A percentile compares a stretch with the other conserved stretches of the same genome.
Evolutionary conservation across 1,140 invertebrate genomes (phyloP).

Genomic region (Sinonovacula constricta): DNA sequence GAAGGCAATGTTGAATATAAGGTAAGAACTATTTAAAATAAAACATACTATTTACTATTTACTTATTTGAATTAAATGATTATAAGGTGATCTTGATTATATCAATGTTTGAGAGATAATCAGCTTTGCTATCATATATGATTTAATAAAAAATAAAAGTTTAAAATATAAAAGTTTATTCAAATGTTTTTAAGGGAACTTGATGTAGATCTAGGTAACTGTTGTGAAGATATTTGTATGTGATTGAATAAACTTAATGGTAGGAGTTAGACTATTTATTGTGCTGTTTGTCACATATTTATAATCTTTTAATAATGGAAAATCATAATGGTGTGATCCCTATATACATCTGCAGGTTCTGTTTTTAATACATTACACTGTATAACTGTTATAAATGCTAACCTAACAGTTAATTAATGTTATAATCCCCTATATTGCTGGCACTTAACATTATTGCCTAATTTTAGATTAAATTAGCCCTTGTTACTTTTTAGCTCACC

Average conservation of each 20-base stretch:
- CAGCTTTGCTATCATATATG: not conserved
- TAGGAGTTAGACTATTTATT: not conserved
- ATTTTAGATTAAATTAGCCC: too few species aligned
- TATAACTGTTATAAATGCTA: too few species aligned
- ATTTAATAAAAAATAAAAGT: not conserved
- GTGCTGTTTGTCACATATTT: not conserved
- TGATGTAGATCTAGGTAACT: not conserved
- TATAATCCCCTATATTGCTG: too few species aligned
- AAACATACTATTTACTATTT: too few species aligned
- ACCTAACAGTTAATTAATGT: too few species aligned
- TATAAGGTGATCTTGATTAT: conserved; percentile 9
- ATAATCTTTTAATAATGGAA: not conserved
- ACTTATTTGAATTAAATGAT: conserved; percentile 2
- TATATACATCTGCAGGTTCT: not conserved
- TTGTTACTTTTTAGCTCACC: too few species aligned
- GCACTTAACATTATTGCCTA: too few species aligned
- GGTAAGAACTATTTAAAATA: too few species aligned
- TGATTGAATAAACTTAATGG: not conserved
- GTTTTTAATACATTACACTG: not conserved
- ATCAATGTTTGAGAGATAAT: not conserved
- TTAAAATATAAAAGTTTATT: not conserved
- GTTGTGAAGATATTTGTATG: not conserved
- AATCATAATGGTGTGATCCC: not conserved
- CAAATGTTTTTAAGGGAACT: not conserved
- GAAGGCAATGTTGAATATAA: conserved; percentile 79